Evolutionary conservation across 2,888 invertebrate genomes (phyloP), one percentile per base, ranked within the genome.

Genomic region (Melikaiella ostensackeni): DNA sequence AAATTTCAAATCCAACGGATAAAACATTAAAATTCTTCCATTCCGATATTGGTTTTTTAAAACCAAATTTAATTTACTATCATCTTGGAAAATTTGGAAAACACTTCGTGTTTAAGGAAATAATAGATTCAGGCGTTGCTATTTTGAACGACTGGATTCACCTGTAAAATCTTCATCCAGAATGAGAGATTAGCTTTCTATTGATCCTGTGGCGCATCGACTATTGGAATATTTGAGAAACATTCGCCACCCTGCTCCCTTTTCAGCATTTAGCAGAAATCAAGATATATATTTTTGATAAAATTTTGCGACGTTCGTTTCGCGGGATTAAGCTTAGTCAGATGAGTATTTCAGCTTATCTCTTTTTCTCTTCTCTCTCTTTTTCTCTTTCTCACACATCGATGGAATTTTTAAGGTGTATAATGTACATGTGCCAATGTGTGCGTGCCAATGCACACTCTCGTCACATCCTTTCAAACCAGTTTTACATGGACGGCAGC

Each of bases 391-490:
- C 64, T 80, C 78, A 70, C 33, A 57, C 76, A 62, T 76, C 76
- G 82, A 79, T 84, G 85, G 87, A 87, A 88, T 88, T 87, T 86
- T 86, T 85, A 87, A 87, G 86, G 86, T 79, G 81, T 30, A 30
- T 30, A 30, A 30, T 30, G 30, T 76, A 80, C 79, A 76, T 80
- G 78, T 75, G 75, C 55, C 57, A 42, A 19, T 50, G 64, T 57
- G 73, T 79, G 82, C 82, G 79, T 82, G 82, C 79, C 77, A 84
- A 83, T 82, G 79, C 82, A 79, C 79, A 79, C 84, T 84, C 85
- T 84, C 85, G 88, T 88, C 87, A 89, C 89, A 89, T 90, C 89
- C 89, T 90, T 87, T 85, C 84, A 90, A 90, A 90, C 89, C 89
- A 88, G 89, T 90, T 90, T 89, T 87, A 88, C 88, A 87, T 85